phyloP scores from a whole-genome alignment of 2,888 invertebrate species.

The Cylindroiulus punctatus region DNA sequence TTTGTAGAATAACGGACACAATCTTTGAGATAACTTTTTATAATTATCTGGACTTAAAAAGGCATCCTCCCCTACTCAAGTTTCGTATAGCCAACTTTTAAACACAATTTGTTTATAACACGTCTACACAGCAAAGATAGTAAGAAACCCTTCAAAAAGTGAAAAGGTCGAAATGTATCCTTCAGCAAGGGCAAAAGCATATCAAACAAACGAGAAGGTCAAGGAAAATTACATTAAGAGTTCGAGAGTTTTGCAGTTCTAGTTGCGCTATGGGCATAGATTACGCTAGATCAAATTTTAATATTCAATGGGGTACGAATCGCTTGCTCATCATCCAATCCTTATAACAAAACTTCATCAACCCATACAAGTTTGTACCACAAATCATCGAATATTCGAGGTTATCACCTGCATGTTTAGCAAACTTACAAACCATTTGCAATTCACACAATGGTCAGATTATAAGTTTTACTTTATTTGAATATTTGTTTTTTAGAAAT shows the following conservation, averaged over 20 bases:
- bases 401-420: too few relatives aligned
- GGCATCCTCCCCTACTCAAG: neutral
- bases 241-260: neutral
- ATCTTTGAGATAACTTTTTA: neutral
- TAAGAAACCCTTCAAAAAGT: neutral
- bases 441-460: neutral
- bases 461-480: neutral
- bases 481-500: neutral
- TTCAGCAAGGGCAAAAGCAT: slow-evolving; percentile 3
- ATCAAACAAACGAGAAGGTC: slow-evolving; percentile 13
- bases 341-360: too few relatives aligned
- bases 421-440: too few relatives aligned
- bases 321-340: neutral
- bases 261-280: neutral
- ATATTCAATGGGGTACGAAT: neutral
- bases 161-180: slow-evolving; percentile 12
- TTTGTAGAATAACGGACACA: neutral
- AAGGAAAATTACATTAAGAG: neutral
- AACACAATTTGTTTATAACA: neutral
- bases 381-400: too few relatives aligned
- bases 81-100: neutral
- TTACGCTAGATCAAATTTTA: slow-evolving; percentile 23
- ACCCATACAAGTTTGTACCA: too few relatives aligned
- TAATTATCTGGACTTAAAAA: neutral
- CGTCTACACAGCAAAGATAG: neutral